Conservation (phyloP, 2,113 vertebrate genomes). For the Larimichthys crocea region DNA sequence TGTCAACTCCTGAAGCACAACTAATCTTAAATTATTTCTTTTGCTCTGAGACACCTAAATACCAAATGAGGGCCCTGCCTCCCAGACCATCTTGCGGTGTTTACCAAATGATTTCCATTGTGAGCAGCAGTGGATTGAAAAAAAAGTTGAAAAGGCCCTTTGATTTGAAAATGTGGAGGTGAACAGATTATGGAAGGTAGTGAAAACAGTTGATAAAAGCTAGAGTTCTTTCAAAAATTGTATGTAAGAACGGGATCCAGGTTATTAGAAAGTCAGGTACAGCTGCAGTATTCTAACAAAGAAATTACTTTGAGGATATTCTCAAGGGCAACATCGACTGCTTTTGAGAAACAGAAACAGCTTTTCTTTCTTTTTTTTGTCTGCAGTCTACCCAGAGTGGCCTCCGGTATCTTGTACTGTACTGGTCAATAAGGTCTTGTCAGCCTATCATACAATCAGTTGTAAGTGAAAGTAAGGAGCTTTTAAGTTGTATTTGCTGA, state of each 20-base stretch:
- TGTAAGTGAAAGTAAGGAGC: background rate
- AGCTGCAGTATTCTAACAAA: too few relatives aligned
- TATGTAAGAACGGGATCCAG: too few relatives aligned
- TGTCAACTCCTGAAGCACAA: conserved; percentile 51
- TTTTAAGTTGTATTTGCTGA: background rate
- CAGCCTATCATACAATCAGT: background rate
- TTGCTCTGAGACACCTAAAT: conserved; percentile 14
- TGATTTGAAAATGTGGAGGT: background rate
- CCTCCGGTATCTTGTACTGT: background rate
- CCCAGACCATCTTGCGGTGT: conserved; percentile 14
- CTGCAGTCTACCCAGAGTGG: background rate
- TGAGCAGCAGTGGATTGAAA: conserved; percentile 19
- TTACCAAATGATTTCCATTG: conserved; percentile 24
- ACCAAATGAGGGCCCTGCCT: background rate
- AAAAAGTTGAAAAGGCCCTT: background rate
- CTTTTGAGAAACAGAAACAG: too few relatives aligned
- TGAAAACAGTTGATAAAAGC: background rate
- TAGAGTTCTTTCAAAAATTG: background rate
- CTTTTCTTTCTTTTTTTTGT: background rate
- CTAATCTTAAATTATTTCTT: conserved; percentile 63
- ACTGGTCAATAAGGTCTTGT: background rate
- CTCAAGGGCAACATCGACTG: too few relatives aligned
- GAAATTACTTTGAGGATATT: too few relatives aligned
- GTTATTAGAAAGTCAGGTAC: too few relatives aligned
- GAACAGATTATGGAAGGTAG: background rate